A percentile compares a stretch with the other conserved stretches of the same genome.
Evolutionary conservation across 2,797 vertebrate genomes (phyloP).

Genomic region (Galaxias olidus): DNA sequence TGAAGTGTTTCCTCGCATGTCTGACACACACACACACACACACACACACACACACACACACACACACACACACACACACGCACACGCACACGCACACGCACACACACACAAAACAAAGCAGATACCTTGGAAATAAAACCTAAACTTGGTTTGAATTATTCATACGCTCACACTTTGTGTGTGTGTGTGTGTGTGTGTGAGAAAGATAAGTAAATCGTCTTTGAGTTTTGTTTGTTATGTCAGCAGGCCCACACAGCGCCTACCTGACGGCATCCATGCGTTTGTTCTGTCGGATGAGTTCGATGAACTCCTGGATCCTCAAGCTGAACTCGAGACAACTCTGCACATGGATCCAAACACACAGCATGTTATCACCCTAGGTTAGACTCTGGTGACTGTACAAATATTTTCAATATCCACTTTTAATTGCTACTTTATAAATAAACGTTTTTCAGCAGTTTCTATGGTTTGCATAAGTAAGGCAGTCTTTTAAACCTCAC

Average conservation of each 20-base stretch:
- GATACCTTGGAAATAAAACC: too few species aligned
- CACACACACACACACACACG: neutral
- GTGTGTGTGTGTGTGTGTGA: slow-evolving; percentile 1
- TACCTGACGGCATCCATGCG: slow-evolving; percentile 98
- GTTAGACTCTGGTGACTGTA: neutral
- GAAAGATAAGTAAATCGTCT: neutral
- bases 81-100: neutral
- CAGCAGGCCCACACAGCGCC: neutral
- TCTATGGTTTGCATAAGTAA: too few species aligned
- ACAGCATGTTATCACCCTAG: neutral
- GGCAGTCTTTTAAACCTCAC: slow-evolving; percentile 59
- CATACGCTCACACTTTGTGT: neutral
- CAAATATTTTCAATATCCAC: neutral
- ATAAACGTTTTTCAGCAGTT: too few species aligned
- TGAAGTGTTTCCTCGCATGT: slow-evolving; percentile 98
- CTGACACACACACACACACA: slow-evolving; percentile 63
- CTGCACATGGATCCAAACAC: slow-evolving; percentile 72
- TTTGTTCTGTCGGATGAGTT: slow-evolving; percentile 98
- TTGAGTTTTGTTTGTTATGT: too few species aligned
- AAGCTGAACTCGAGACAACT: slow-evolving; percentile 99
- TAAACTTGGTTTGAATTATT: too few species aligned
- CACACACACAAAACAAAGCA: too few species aligned
- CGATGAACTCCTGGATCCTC: slow-evolving; percentile 99
- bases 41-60: neutral
- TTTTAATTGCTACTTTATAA: too few species aligned